Conservation (phyloP, 2,113 vertebrate species). For the Puma concolor region DNA sequence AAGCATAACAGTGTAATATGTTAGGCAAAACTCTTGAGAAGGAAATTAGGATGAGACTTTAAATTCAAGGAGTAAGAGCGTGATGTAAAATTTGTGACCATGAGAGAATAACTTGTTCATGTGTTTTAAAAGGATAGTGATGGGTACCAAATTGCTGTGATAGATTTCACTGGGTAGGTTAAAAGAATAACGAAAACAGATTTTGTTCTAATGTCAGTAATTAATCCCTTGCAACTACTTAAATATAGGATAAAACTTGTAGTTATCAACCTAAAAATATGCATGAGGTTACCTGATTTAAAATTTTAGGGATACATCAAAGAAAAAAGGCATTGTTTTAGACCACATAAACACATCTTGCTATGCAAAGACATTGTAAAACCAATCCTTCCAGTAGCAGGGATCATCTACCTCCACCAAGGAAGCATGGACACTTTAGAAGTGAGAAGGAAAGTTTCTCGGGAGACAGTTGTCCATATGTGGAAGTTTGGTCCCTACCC, state of each 20-base stretch:
- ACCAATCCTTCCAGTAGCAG: background rate
- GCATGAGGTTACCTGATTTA: background rate
- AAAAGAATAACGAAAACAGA: background rate
- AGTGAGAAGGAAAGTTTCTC: background rate
- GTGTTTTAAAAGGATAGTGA: background rate
- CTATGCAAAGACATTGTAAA: background rate
- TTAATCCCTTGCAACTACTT: conserved; percentile 13
- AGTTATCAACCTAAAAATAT: conserved; percentile 1
- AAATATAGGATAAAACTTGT: conserved; percentile 28
- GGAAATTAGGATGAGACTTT: background rate
- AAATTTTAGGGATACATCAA: background rate
- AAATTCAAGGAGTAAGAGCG: background rate
- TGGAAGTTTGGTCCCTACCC: background rate
- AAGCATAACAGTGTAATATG: background rate
- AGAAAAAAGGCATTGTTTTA: background rate
- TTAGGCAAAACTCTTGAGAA: background rate
- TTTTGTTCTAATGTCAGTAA: conserved; percentile 47
- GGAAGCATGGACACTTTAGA: background rate
- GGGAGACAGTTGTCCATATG: background rate
- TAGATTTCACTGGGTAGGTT: background rate
- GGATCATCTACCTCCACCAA: background rate
- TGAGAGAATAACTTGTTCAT: background rate
- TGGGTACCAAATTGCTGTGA: background rate
- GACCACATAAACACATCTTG: background rate
- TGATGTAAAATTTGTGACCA: background rate